Conservation (phyloP, 2,113 vertebrate genomes). For the Trinectes maculatus region DNA sequence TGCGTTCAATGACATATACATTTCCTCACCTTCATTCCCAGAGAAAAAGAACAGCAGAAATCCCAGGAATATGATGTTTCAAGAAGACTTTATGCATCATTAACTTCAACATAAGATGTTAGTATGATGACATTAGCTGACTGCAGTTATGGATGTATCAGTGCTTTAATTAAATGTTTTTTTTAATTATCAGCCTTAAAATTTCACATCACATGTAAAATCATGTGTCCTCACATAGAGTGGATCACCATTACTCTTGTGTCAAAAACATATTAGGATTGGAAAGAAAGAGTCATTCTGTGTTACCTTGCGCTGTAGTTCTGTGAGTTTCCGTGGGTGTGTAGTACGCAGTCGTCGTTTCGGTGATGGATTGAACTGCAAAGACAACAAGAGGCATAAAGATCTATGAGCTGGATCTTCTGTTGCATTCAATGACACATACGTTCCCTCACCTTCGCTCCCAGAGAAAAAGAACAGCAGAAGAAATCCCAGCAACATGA, state of each 20-base stretch:
- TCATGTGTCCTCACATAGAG: too few species aligned
- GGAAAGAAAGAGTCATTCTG: too few species aligned
- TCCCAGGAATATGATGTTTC: constrained; percentile 38
- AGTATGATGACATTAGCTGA: too few species aligned
- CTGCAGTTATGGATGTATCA: too few species aligned
- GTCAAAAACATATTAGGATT: too few species aligned
- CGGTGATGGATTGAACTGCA: not conserved
- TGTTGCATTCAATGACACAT: not conserved
- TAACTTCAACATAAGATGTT: constrained; percentile 16
- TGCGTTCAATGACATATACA: not conserved
- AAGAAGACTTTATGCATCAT: not conserved
- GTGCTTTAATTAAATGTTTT: too few species aligned
- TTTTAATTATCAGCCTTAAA: too few species aligned
- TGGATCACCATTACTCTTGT: not conserved
- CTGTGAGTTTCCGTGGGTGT: rapidly evolving
- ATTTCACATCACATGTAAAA: too few species aligned
- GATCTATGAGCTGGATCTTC: not conserved
- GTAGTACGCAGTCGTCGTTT: rapidly evolving
- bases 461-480: constrained; percentile 9
- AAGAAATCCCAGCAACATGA: constrained; percentile 36
- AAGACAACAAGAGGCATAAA: constrained; percentile 4
- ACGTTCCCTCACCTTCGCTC: constrained; percentile 41
- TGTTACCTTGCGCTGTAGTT: not conserved
- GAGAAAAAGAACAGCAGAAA: constrained; percentile 9
- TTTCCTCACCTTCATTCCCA: constrained; percentile 42